These are phyloP conservation scores for Cephus cinctus DNA, from an alignment of 1,140 invertebrate species.

Conservation along the genomic window DNA sequence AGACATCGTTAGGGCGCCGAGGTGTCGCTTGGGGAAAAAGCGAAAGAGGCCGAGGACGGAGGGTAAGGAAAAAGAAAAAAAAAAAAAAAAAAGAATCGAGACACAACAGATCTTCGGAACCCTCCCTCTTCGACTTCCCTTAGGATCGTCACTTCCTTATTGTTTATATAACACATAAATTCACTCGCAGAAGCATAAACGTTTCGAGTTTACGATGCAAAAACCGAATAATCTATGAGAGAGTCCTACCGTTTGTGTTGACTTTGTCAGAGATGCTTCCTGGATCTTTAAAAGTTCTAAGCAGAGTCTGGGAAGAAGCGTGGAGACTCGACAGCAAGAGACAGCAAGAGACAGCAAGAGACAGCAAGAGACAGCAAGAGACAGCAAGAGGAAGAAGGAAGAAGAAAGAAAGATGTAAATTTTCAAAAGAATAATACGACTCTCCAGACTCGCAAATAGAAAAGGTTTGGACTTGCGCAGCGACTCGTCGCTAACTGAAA, in stretches of 20 bases:
- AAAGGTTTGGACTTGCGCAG: too few relatives aligned
- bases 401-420: too few relatives aligned
- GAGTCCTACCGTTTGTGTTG: too few relatives aligned
- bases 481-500: conserved; percentile 35
- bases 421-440: too few relatives aligned
- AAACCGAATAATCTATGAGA: conserved; percentile 39
- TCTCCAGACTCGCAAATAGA: too few relatives aligned
- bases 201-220: conserved; percentile 27
- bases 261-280: background rate
- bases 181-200: conserved; percentile 14
- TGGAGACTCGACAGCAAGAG: background rate
- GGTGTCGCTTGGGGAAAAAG: background rate
- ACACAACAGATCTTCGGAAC: background rate
- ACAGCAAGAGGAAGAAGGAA: too few relatives aligned
- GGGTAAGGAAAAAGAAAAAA: background rate
- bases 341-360: too few relatives aligned
- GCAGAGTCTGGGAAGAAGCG: background rate
- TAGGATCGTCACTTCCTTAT: conserved; percentile 26
- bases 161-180: conserved; percentile 39
- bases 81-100: background rate
- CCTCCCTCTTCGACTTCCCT: conserved; percentile 4
- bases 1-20: background rate
- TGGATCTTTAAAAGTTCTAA: background rate
- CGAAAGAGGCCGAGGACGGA: background rate
- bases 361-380: too few relatives aligned